These are phyloP conservation scores for Listronotus oregonensis DNA, from an alignment of 1,140 invertebrate genomes.

Conservation along the genomic window DNA sequence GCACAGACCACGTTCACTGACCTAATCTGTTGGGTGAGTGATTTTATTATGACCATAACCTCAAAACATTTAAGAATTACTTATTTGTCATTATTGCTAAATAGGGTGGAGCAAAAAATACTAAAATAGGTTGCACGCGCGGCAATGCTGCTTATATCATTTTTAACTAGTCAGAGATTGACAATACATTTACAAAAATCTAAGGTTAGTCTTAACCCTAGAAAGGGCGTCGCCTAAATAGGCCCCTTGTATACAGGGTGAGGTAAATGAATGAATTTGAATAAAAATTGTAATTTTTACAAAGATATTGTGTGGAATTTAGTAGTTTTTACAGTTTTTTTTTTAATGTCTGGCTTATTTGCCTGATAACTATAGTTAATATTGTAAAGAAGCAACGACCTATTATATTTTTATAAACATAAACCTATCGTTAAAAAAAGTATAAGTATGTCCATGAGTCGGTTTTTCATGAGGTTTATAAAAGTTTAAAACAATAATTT, in stretches of 20 bases:
- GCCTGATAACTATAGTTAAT: too few relatives aligned
- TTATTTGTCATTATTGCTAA: neutral
- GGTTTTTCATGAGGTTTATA: too few relatives aligned
- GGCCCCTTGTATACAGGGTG: neutral
- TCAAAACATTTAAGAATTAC: neutral
- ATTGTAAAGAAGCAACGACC: too few relatives aligned
- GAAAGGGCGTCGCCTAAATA: neutral
- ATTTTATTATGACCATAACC: neutral
- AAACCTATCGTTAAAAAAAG: too few relatives aligned
- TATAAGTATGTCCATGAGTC: too few relatives aligned
- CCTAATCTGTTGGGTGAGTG: too few relatives aligned
- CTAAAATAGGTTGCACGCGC: slow-evolving; percentile 5
- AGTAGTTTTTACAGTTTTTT: too few relatives aligned
- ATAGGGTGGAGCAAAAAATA: slow-evolving; percentile 7
- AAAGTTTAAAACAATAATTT: too few relatives aligned
- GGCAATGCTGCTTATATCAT: slow-evolving; percentile 22
- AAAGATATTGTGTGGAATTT: too few relatives aligned
- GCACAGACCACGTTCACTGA: too few relatives aligned
- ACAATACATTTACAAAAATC: slow-evolving; percentile 8
- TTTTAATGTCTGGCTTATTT: too few relatives aligned
- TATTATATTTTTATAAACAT: too few relatives aligned
- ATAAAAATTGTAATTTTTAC: neutral
- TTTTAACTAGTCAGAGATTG: slow-evolving; percentile 25
- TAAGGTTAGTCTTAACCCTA: slow-evolving; percentile 12
- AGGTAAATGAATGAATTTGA: neutral